A percentile compares a stretch with the other conserved stretches of the same genome.
These are phyloP conservation scores for Melangyna quadrimaculata DNA, from an alignment of 2,888 invertebrate genomes.

Conservation along the genomic window DNA sequence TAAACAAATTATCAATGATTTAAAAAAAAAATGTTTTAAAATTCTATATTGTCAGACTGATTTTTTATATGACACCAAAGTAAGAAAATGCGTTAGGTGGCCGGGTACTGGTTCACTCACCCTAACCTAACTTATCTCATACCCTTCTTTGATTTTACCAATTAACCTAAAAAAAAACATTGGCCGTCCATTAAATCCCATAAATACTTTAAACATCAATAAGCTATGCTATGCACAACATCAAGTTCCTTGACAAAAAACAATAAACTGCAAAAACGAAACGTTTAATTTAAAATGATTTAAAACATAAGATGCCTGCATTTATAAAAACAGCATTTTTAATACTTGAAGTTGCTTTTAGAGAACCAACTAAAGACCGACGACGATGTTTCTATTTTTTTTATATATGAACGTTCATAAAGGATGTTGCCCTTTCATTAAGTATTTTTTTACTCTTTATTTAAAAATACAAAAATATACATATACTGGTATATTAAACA, in stretches of 20 bases:
- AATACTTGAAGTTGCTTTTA: neutral
- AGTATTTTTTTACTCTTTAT: neutral
- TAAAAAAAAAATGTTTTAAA: too few species aligned
- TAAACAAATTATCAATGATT: too few species aligned
- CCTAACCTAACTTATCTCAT: too few species aligned
- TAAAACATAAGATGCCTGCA: neutral
- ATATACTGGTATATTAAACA: neutral
- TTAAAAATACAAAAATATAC: neutral
- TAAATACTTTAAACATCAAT: neutral
- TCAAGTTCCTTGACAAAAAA: neutral
- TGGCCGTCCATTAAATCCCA: neutral
- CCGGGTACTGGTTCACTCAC: too few species aligned
- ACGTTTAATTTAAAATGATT: conserved; percentile 5
- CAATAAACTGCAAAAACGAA: neutral
- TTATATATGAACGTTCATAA: too few species aligned
- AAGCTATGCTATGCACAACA: neutral
- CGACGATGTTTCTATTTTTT: neutral
- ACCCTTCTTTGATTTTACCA: neutral
- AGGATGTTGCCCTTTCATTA: conserved; percentile 10
- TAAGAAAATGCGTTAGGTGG: too few species aligned
- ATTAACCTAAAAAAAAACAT: too few species aligned
- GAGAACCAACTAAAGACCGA: neutral
- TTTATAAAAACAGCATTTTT: conserved; percentile 17
- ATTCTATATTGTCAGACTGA: too few species aligned
- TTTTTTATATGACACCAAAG: too few species aligned